Evolutionary conservation across 1,140 invertebrate species (phyloP).

Genomic region (Dysdera silvatica): DNA sequence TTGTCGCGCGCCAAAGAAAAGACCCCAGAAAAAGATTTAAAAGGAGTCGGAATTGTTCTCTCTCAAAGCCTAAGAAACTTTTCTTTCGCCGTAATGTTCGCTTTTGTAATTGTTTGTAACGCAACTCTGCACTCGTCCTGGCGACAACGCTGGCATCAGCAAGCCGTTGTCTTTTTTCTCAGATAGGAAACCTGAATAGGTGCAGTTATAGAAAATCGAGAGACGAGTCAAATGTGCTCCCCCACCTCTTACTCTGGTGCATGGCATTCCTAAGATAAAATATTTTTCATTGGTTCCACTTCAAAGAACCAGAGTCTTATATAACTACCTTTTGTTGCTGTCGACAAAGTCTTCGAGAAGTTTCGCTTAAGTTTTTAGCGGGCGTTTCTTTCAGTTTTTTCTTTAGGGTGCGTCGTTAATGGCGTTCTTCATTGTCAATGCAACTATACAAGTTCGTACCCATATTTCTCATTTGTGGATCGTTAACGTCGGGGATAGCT

Average conservation of each 20-base stretch:
- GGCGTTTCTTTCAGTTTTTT: no score
- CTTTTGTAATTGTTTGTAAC: conserved; percentile 30
- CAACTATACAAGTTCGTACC: neutral
- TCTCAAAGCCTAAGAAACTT: conserved; percentile 17
- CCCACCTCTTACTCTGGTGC: conserved; percentile 14
- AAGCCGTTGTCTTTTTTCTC: conserved; percentile 5
- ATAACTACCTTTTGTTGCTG: conserved; percentile 17
- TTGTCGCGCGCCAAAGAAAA: no score
- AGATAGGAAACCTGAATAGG: conserved; percentile 9
- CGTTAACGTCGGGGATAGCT: no score
- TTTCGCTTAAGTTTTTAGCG: conserved; percentile 13
- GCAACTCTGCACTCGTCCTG: conserved; percentile 28
- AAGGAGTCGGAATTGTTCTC: conserved; percentile 28
- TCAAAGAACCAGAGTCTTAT: conserved; percentile 20
- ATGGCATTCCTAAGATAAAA: conserved; percentile 1
- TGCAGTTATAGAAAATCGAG: no score
- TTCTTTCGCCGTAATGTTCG: conserved; percentile 22
- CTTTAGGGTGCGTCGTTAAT: neutral
- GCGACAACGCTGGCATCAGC: no score
- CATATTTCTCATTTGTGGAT: neutral
- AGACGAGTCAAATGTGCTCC: no score
- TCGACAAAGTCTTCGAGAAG: neutral
- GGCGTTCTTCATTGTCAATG: neutral
- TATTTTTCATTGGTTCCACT: conserved; percentile 27
- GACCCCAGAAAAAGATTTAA: no score